These are phyloP conservation scores for Hystrix brachyura DNA, from an alignment of 2,113 vertebrate species.

Conservation along the genomic window DNA sequence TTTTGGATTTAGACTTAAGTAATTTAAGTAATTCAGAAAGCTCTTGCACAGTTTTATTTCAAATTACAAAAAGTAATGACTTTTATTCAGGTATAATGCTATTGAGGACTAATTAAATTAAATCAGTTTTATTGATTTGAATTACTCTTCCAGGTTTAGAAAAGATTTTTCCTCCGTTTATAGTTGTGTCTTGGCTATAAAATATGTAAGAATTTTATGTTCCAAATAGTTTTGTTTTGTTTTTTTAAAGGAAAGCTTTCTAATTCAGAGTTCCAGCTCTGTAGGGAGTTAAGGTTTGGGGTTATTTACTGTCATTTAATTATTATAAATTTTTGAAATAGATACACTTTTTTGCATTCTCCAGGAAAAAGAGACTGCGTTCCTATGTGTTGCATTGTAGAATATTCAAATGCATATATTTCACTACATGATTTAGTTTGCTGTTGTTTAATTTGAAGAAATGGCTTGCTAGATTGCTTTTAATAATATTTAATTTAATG, in stretches of 20 bases:
- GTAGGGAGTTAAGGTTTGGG: neutral
- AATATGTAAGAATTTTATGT: neutral
- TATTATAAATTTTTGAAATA: constrained; percentile 65
- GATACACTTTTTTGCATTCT: constrained; percentile 72
- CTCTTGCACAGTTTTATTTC: neutral
- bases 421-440: constrained; percentile 61
- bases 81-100: neutral
- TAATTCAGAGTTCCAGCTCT: neutral
- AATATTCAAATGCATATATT: constrained; percentile 57
- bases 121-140: neutral
- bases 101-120: neutral
- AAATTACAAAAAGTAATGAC: neutral
- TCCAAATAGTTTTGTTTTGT: constrained; percentile 45
- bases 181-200: neutral
- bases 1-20: constrained; percentile 47
- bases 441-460: neutral
- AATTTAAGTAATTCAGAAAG: neutral
- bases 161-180: neutral
- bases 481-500: neutral
- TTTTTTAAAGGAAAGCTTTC: neutral
- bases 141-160: neutral
- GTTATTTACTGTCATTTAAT: constrained; percentile 45
- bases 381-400: constrained; percentile 76
- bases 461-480: neutral
- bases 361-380: constrained; percentile 68